These are phyloP conservation scores for Eumerus sabulonum DNA, from an alignment of 2,888 invertebrate species.

Conservation along the genomic window DNA sequence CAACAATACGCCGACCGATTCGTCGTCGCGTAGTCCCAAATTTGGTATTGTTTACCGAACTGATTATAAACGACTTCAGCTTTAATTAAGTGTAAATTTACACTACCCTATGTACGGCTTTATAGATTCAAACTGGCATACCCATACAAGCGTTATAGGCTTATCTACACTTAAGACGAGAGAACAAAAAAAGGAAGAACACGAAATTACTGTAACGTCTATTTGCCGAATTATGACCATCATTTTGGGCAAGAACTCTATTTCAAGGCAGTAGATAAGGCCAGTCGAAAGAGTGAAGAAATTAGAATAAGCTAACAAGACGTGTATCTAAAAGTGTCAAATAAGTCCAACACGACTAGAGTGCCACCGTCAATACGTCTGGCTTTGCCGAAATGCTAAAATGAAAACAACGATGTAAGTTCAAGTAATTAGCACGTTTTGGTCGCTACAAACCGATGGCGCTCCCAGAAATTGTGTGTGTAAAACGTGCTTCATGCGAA, in stretches of 20 bases:
- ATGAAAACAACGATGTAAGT: slow-evolving; percentile 33
- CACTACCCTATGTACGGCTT: slow-evolving; percentile 19
- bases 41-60: slow-evolving; percentile 58
- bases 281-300: slow-evolving; percentile 12
- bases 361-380: slow-evolving; percentile 33
- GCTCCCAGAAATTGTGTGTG: too few relatives aligned
- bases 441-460: not conserved
- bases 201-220: slow-evolving; percentile 7
- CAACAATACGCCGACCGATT: slow-evolving; percentile 4
- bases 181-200: slow-evolving; percentile 2
- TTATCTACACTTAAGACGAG: slow-evolving; percentile 32
- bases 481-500: too few relatives aligned
- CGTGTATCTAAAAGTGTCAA: slow-evolving; percentile 39
- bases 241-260: slow-evolving; percentile 34
- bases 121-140: not conserved
- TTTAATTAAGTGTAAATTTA: slow-evolving; percentile 64
- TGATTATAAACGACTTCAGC: slow-evolving; percentile 49
- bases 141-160: not conserved
- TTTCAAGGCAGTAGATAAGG: slow-evolving; percentile 34
- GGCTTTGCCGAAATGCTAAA: slow-evolving; percentile 4
- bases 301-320: not conserved
- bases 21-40: slow-evolving; percentile 41
- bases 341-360: slow-evolving; percentile 54
- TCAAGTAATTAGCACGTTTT: slow-evolving; percentile 52
- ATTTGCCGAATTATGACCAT: slow-evolving; percentile 42